phyloP scores from a whole-genome alignment of 2,113 vertebrate genomes.

The Elephas maximus region DNA sequence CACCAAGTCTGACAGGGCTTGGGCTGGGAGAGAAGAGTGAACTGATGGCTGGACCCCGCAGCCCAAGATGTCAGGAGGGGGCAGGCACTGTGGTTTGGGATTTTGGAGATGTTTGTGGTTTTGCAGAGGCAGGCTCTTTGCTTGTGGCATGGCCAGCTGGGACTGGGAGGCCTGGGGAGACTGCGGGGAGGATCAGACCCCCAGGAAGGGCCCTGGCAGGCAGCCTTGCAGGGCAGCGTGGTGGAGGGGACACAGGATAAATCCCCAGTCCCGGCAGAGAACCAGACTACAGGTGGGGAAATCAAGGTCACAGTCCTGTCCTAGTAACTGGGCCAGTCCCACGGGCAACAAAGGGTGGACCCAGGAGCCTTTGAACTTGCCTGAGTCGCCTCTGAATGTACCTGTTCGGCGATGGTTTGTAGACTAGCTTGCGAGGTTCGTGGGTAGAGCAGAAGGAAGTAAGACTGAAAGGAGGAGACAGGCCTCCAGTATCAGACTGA shows the following conservation, averaged over 20 bases:
- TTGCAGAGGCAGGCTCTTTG: too few species aligned
- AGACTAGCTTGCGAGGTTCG: not conserved
- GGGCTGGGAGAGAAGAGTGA: not conserved
- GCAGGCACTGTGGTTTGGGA: not conserved
- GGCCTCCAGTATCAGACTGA: not conserved
- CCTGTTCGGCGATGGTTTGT: not conserved
- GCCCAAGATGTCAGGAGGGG: not conserved
- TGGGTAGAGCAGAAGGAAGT: not conserved
- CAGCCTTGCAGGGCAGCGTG: fast-evolving
- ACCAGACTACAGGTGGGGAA: not conserved
- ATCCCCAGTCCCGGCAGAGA: not conserved
- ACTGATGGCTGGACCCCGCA: fast-evolving
- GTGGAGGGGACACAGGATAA: not conserved
- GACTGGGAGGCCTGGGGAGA: not conserved
- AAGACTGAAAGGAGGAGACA: not conserved
- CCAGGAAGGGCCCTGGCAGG: not conserved
- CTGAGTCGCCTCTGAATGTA: not conserved
- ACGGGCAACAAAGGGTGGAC: not conserved
- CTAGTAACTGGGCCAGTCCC: not conserved
- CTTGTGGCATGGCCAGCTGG: too few species aligned
- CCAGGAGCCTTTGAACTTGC: not conserved
- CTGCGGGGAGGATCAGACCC: not conserved
- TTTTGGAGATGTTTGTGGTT: not conserved
- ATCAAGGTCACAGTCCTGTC: not conserved
- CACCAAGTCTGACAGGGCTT: not conserved